Base-by-base conservation (phyloP, 2,888 invertebrate genomes). In the Philereme vetulata region DNA sequence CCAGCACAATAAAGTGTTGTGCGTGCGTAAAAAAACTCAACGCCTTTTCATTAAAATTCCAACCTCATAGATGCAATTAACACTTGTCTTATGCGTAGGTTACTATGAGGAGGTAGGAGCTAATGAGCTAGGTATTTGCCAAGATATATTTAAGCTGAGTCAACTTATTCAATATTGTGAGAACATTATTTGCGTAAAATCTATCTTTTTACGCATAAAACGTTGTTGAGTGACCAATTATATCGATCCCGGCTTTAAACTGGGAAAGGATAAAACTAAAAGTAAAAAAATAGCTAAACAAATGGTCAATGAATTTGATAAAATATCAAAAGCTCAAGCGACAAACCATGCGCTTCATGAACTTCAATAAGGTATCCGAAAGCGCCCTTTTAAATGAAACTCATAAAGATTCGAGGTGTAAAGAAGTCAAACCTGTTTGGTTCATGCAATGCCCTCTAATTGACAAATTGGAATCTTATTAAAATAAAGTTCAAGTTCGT, bases 401-500 rank as follows among this genome's bases (percentile, higher is more conserved):
- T 78, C 79, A 76, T 81, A 79, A 80, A 85, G 82, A 82, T 81
- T 85, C 81, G 80, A 86, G 84, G 84, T 85, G 86, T 86, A 85
- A 88, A 90, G 88, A 78, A 88, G 87, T 86, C 84, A 88, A 90
- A 90, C 90, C 88, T 78, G 90, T 90, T 89, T 82, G 67, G 79
- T 80, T 80, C 85, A 87, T 84, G 82, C 88, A 86, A 86, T 87
- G 89, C 92, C 91, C 93, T 91, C 92, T 94, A 94, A 94, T 94
- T 94, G 94, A 94, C 94, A 94, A 94, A 94, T 94, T 94, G 94
- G 94, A 94, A 93, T 94, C 94, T 94, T 93, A 94, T 94, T 94
- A 94, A 92, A 93, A 91, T 92, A 90, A 92, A 93, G 91, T 88
- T 89, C 89, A 90, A 86, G 88, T 88, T 91, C 82, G 80, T 85